These are phyloP conservation scores for Hystrix brachyura DNA, from an alignment of 2,113 vertebrate genomes.

Conservation along the genomic window DNA sequence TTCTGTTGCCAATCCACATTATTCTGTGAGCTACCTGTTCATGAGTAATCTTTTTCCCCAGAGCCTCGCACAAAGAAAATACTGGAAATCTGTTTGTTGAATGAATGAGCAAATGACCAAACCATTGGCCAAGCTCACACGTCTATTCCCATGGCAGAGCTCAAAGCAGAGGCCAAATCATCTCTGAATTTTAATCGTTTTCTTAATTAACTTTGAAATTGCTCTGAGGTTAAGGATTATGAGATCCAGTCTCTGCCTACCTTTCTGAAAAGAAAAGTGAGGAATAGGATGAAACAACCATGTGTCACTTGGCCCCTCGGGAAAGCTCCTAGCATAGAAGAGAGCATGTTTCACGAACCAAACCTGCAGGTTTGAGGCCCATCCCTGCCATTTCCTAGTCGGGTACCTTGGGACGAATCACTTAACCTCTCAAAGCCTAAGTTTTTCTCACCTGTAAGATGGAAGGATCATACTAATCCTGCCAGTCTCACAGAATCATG, in stretches of 20 bases:
- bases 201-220: background rate
- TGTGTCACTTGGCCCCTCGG: background rate
- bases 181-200: background rate
- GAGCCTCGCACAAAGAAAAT: background rate
- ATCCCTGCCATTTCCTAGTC: background rate
- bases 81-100: background rate
- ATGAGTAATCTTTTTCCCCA: background rate
- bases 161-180: too few relatives aligned
- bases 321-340: background rate
- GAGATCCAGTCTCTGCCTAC: background rate
- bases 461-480: background rate
- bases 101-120: background rate
- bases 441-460: background rate
- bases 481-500: background rate
- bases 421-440: background rate
- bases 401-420: background rate
- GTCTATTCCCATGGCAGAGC: too few relatives aligned
- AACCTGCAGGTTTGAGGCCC: background rate
- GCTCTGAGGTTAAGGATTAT: background rate
- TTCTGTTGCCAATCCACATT: accelerated
- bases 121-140: background rate
- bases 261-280: background rate
- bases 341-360: background rate
- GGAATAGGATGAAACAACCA: background rate
- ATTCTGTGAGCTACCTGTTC: too few relatives aligned